Base-by-base conservation (phyloP, 2,797 vertebrate species). In the Pteronotus mesoamericanus region DNA sequence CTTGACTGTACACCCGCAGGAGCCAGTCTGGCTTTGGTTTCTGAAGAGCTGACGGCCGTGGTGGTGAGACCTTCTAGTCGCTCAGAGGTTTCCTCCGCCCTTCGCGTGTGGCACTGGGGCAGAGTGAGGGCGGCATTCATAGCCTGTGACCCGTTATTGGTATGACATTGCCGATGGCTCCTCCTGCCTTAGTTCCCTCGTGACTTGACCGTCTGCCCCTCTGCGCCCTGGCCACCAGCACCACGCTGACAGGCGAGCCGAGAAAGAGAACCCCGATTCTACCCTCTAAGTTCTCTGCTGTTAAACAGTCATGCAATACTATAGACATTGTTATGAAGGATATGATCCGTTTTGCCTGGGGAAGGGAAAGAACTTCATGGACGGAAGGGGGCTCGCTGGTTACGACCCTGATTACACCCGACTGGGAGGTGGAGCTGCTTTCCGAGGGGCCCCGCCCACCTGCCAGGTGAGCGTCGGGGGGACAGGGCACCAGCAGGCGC, bases 371-470 rank as follows among this genome's bases (percentile, higher is more conserved):
- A 29, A 32, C 37, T 57, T 42, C 24, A 34, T 74, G 42, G 42
- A 39, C 4, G 7, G 32, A 11, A 57, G 72, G 37, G 6, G 11
- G 9, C 9, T 2, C 1, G 18, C 29, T 4, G 19, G 42, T 2
- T 22, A 15, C 22, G 32, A 11, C n/a, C 10, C 29, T 16, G 53
- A 11, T 32, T 22, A 15, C 3, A 14, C 0, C 12, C 64, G 4
- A 2, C 0, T 3, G 32, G 22, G 3, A 5, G 2, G 18, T 9
- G 1, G 19, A 34, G 14, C 6, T n/a, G 0, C 37, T 0, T 57
- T 19, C 5, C 0, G 64, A 12, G 5, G n/a, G n/a, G n/a, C n/a
- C n/a, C n/a, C 2, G 14, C 22, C 5, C 6, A 0, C 29, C 55
- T 74, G 22, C 42, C 3, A 14, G 22, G 16, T 0, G 46, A n/a